phyloP scores from a whole-genome alignment of 2,113 vertebrate species.

The Cynoglossus semilaevis region DNA sequence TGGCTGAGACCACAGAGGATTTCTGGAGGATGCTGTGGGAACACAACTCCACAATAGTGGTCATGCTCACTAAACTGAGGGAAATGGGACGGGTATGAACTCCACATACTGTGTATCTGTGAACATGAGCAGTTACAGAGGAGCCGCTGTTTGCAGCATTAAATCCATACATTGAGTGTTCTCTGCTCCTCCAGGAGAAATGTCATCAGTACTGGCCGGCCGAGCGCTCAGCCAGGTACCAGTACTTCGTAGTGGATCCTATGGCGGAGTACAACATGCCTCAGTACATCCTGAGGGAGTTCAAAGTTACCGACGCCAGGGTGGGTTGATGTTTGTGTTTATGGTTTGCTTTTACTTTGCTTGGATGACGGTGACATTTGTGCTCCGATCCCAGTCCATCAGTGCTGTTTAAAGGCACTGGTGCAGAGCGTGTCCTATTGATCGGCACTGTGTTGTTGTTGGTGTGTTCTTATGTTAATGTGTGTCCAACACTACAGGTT shows the following conservation, averaged over 20 bases:
- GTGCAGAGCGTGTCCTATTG: constrained; percentile 52
- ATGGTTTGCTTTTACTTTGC: constrained; percentile 12
- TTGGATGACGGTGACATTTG: constrained; percentile 22
- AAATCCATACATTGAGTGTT: background rate
- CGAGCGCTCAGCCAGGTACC: constrained; percentile 89
- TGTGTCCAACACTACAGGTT: constrained; percentile 26
- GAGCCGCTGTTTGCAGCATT: background rate
- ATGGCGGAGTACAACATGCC: constrained; percentile 98
- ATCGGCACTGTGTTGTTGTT: constrained; percentile 38
- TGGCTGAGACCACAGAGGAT: constrained; percentile 81
- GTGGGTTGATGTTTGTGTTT: constrained; percentile 69
- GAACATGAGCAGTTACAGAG: background rate
- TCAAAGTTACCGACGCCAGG: constrained; percentile 94
- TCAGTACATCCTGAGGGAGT: constrained; percentile 93
- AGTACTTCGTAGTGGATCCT: constrained; percentile 94
- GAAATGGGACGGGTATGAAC: constrained; percentile 77
- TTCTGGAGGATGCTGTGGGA: constrained; percentile 84
- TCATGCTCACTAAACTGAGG: constrained; percentile 81
- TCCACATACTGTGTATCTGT: constrained; percentile 7
- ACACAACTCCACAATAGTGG: constrained; percentile 82
- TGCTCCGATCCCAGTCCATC: constrained; percentile 33
- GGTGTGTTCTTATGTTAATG: constrained; percentile 28
- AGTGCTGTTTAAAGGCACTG: constrained; percentile 22
- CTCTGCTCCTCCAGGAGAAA: constrained; percentile 79
- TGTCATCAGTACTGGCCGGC: constrained; percentile 95